These are phyloP conservation scores for Microchrysa polita DNA, from an alignment of 2,888 invertebrate genomes.

Conservation along the genomic window DNA sequence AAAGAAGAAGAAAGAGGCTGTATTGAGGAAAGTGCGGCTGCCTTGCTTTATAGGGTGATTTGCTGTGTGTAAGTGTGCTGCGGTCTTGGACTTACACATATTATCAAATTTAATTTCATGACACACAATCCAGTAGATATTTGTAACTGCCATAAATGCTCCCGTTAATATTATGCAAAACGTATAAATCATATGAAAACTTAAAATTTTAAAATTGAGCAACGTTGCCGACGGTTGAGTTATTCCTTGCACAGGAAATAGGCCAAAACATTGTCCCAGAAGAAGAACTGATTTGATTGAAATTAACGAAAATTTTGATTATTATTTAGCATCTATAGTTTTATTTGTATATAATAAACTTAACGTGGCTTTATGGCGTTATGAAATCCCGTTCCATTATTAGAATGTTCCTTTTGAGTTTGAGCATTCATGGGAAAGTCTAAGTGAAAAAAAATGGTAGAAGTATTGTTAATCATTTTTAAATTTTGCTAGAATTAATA, in stretches of 20 bases:
- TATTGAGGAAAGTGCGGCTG: too few relatives aligned
- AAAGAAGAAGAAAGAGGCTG: too few relatives aligned
- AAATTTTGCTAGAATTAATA: too few relatives aligned
- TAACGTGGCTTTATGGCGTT: conserved; percentile 39
- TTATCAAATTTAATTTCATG: conserved; percentile 47
- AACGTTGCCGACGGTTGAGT: conserved; percentile 58
- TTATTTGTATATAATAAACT: background rate
- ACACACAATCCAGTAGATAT: conserved; percentile 43
- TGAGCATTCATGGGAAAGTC: background rate
- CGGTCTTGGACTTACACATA: conserved; percentile 48
- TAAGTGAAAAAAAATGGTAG: background rate
- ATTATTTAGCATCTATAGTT: too few relatives aligned
- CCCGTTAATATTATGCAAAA: conserved; percentile 23
- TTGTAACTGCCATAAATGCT: conserved; percentile 35
- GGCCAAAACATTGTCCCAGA: conserved; percentile 64
- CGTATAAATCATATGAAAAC: conserved; percentile 45
- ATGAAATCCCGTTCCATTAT: conserved; percentile 36
- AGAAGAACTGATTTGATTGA: conserved; percentile 58
- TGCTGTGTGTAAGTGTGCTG: too few relatives aligned
- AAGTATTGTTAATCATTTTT: too few relatives aligned
- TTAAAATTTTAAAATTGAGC: conserved; percentile 57
- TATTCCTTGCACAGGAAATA: conserved; percentile 65
- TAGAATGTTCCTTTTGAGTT: background rate
- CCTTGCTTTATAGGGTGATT: too few relatives aligned
- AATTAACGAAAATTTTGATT: background rate